Evolutionary conservation across 2,797 vertebrate species (phyloP), one percentile per base, ranked within the genome.

Genomic region (Ptychadena robeensis): DNA sequence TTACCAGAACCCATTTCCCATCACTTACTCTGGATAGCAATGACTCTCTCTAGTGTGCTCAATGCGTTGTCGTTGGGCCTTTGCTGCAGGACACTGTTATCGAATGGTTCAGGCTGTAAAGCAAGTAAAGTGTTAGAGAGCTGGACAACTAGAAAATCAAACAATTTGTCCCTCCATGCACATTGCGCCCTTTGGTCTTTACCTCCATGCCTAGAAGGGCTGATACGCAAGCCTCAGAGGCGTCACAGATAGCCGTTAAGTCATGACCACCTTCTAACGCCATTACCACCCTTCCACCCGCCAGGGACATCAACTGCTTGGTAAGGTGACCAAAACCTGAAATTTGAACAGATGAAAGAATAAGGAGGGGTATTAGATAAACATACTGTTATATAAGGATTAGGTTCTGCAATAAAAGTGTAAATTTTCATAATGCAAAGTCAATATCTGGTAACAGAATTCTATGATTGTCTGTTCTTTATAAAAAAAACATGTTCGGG

Each of bases 301-400:
- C 97, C 90, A 98, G 87, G 82, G 89, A 94, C 97, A 98, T 98
- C 91, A 98, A 91, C 92, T 98, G 95, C 91, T 96, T 95, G 25
- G 97, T 98, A 67, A 98, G 90, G 92, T 96, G 95, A 68, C 96
- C 97, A 0, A 99, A 99, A 91, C 97, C 97, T 99, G 90, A 31
- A 25, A 11, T n/a, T 40, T 40, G 44, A 22, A 22, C 6, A 53
- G 5, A 48, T 15, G 15, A 15, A 48, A 12, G 40, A 48, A n/a
- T n/a, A n/a, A n/a, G n/a, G n/a, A n/a, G n/a, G n/a, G n/a, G n/a
- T n/a, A n/a, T n/a, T n/a, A n/a, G n/a, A n/a, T n/a, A n/a, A n/a
- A n/a, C n/a, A n/a, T n/a, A n/a, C n/a, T n/a, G n/a, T n/a, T n/a
- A n/a, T n/a, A n/a, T n/a, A n/a, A n/a, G n/a, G n/a, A n/a, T n/a